A percentile compares a stretch with the other conserved stretches of the same genome.
These are phyloP conservation scores for Cygnus buccinator DNA, from an alignment of 2,113 vertebrate genomes.

Conservation along the genomic window DNA sequence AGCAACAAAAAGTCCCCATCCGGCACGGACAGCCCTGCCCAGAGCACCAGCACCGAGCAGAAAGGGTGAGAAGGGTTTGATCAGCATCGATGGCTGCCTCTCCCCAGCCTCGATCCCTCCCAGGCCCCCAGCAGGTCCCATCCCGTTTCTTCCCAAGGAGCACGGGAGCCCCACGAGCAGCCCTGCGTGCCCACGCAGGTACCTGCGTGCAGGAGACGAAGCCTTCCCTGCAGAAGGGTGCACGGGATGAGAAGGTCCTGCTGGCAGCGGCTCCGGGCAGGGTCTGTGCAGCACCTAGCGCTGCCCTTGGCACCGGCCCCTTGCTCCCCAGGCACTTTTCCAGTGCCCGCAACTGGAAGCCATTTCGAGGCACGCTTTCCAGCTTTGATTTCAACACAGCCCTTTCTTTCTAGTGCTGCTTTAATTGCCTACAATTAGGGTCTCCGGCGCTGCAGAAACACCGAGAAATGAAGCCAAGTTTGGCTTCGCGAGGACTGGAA, in stretches of 20 bases:
- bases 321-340: background rate
- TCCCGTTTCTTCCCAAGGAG: background rate
- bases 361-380: background rate
- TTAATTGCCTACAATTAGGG: slow-evolving; percentile 32
- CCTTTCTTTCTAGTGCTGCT: background rate
- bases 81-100: background rate
- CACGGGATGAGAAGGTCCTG: background rate
- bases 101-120: background rate
- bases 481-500: background rate
- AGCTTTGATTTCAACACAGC: slow-evolving; percentile 10
- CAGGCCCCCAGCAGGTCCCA: background rate
- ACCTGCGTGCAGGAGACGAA: background rate
- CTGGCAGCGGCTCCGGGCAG: background rate
- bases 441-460: background rate
- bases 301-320: background rate
- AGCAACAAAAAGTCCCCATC: background rate
- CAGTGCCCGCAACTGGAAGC: background rate
- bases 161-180: background rate
- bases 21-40: background rate
- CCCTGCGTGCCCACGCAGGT: background rate
- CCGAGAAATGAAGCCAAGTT: background rate
- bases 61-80: background rate
- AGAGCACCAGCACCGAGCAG: background rate
- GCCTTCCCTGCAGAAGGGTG: background rate
- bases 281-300: background rate